These are phyloP conservation scores for Ivindomyrus marchei DNA, from an alignment of 2,113 vertebrate genomes.

Conservation along the genomic window DNA sequence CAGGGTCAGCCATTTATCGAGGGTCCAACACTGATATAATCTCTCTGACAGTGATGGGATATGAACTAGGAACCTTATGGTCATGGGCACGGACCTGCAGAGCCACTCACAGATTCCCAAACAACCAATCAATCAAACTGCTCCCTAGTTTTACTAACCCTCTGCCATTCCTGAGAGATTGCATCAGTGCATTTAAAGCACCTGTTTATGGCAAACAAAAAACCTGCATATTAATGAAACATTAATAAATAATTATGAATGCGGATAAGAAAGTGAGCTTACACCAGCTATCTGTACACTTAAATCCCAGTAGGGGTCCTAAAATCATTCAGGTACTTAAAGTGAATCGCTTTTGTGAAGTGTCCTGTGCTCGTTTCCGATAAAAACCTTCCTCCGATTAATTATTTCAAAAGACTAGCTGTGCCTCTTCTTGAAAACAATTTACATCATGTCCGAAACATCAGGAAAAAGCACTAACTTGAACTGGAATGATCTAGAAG, in stretches of 20 bases:
- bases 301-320: neutral
- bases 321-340: neutral
- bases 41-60: neutral
- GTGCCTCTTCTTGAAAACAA: neutral
- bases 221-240: neutral
- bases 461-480: neutral
- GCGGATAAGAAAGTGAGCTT: neutral
- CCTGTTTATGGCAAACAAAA: slow-evolving; percentile 39
- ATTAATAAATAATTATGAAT: neutral
- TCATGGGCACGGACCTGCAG: neutral
- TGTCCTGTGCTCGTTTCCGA: neutral
- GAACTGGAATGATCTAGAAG: neutral
- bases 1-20: neutral
- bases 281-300: neutral
- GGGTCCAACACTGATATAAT: neutral
- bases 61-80: neutral
- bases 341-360: neutral
- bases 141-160: neutral
- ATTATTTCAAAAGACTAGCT: neutral
- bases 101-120: neutral
- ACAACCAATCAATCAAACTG: neutral
- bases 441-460: neutral
- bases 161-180: slow-evolving; percentile 75
- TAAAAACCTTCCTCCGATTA: neutral
- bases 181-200: slow-evolving; percentile 82